Percentiles rank a stretch among this genome's conserved stretches.
Evolutionary conservation across 2,797 vertebrate genomes (phyloP).

Genomic region (Acanthornis magna): DNA sequence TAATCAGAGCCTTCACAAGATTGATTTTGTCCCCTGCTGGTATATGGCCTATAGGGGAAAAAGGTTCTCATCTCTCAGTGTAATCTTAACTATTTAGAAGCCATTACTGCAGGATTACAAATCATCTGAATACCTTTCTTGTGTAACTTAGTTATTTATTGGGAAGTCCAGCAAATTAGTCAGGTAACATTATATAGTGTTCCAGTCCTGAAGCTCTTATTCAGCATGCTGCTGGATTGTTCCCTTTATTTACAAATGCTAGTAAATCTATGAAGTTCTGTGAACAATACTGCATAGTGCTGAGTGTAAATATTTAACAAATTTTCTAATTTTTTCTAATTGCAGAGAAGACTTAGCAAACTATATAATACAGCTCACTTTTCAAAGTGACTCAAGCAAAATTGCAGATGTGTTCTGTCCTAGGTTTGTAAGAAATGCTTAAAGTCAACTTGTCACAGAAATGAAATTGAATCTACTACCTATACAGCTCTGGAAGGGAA

Average conservation of each 20-base stretch:
- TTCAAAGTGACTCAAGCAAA: constrained; percentile 69
- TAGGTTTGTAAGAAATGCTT: constrained; percentile 74
- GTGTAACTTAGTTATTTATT: constrained; percentile 63
- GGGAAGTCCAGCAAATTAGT: constrained; percentile 54
- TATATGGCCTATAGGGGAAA: constrained; percentile 70
- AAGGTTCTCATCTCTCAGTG: constrained; percentile 75
- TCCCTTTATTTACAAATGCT: background rate
- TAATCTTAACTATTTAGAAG: constrained; percentile 80
- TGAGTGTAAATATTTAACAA: background rate
- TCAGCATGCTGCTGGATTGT: background rate
- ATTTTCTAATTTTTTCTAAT: background rate
- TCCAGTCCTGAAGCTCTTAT: background rate
- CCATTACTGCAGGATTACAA: constrained; percentile 74
- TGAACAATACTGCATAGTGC: background rate
- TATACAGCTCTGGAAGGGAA: constrained; percentile 62
- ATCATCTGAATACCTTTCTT: constrained; percentile 72
- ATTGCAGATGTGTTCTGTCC: constrained; percentile 67
- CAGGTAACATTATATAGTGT: constrained; percentile 23
- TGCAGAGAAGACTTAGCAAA: constrained; percentile 20
- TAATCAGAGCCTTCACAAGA: constrained; percentile 78
- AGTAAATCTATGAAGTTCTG: background rate
- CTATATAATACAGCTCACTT: background rate
- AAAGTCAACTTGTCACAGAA: constrained; percentile 77
- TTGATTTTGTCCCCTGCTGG: constrained; percentile 79
- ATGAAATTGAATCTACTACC: constrained; percentile 78